Evolutionary conservation across 2,888 invertebrate genomes (phyloP), one percentile per base, ranked within the genome.

Genomic region (Acronicta alni): DNA sequence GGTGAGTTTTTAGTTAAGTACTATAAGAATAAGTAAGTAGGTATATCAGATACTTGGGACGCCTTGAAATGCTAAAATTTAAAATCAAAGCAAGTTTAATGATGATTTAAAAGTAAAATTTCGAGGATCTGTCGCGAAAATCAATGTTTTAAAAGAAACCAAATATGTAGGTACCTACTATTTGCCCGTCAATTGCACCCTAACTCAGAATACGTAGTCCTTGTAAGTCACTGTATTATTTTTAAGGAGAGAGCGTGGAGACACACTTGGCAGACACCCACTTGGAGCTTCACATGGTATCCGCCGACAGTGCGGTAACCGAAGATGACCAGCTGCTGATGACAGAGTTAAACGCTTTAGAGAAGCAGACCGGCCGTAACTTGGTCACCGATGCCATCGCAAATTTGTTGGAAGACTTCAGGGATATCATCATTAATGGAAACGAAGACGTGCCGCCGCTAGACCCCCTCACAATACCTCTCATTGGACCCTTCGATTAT

Each of bases 381-480:
- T 0, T 81, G 0, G 69, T 87, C 39, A 74, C 71, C 14, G 76
- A 78, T 2, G 42, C 67, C 6, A 83, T 88, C 43, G 32, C 23
- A 17, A 45, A 72, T 1, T 0, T 74, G 7, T 47, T 89, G 15
- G 85, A 90, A 41, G 54, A 57, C 6, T 81, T 86, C 53, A 82
- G 89, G 49, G 77, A 85, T 41, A 61, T 83, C 3, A 71, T 89
- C 3, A 74, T 87, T 48, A 77, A 87, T 52, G 89, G 89, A n/a
- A 87, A 81, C 46, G 88, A 84, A 3, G 60, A 59, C 7, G 0
- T 87, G 0, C 87, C 87, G 0, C 82, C 84, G 0, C 60, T 89
- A 14, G 89, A 89, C 57, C 88, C 88, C 0, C 57, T 87, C 4
- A 67, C 61, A 0, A 38, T 88, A 8, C 67, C 79, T 3, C 49